A percentile compares a stretch with the other conserved stretches of the same genome.
Evolutionary conservation across 2,113 vertebrate species (phyloP).

Genomic region (Sclerurus mexicanus): DNA sequence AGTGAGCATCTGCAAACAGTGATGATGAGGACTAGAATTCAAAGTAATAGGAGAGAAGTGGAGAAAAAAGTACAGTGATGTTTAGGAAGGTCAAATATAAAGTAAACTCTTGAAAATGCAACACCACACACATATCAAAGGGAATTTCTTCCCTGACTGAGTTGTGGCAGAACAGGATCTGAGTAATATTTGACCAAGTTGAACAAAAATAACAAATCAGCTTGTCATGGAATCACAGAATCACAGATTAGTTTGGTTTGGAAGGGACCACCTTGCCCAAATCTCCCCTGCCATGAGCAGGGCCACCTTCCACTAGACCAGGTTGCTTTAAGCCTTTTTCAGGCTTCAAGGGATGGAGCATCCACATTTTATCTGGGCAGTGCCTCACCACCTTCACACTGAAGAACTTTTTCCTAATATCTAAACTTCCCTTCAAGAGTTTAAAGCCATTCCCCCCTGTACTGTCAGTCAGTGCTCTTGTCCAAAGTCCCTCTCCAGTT

Average conservation of each 20-base stretch:
- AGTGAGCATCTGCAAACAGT: neutral
- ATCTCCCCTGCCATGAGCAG: neutral
- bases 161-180: neutral
- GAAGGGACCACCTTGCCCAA: neutral
- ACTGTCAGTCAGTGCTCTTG: neutral
- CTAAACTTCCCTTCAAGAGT: neutral
- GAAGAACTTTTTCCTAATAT: neutral
- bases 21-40: neutral
- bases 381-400: too few relatives aligned
- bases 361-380: neutral
- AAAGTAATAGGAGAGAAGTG: neutral
- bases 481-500: neutral
- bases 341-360: neutral
- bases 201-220: neutral
- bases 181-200: neutral
- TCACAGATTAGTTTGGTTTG: too few relatives aligned
- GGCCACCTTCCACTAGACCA: neutral
- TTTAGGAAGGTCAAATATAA: neutral
- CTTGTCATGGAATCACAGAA: accelerated
- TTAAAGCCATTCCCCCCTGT: neutral
- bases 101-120: neutral
- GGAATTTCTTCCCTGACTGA: neutral
- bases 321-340: neutral
- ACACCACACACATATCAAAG: neutral
- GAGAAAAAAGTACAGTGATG: neutral